Base-by-base conservation (phyloP, 1,140 invertebrate genomes). In the Bilobella aurantiaca region DNA sequence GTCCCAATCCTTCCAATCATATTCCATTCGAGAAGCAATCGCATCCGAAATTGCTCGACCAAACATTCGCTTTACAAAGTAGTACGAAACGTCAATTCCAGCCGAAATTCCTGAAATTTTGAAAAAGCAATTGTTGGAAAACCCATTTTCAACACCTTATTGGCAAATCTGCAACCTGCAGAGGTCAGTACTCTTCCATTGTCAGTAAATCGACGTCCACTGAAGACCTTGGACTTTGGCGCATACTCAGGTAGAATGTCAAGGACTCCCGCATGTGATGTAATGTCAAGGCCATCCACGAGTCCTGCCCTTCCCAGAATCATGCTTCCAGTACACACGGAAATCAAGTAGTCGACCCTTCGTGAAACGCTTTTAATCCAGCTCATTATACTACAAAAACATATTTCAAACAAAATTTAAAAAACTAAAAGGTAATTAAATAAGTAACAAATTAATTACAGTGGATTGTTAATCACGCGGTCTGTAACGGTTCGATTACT, bases 1-100 rank as follows among this genome's bases (percentile, higher is more conserved):
- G 28, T 16, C 28, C 3, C 8, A 59, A 59, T 59, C 58, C 58
- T 57, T 64, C 62, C 37, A 67, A 65, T 67, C 42, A 32, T 63
- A 64, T 30, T 64, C 63, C 63, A 64, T 64, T 3, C 30, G 34
- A 16, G 27, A 1, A 3, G 63, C 63, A 12, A 59, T 31, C 32
- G 30, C 23, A n/a, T 37, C 34, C 14, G 63, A 12, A 8, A 31
- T n/a, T 2, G 27, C 53, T 8, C 12, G 3, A 2, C 63, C 63
- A 23, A 32, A 5, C 14, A 64, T 57, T 23, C 34, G 27, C 56
- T 64, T 64, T 12, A 58, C 32, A 42, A 64, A 58, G 29, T 64
- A 58, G 3, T 59, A 58, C n/a, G 53, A 58, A 28, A 64, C 12
- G 31, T 64, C 63, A 58, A 64, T 64, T 12, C 63, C 63, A 32